phyloP scores from a whole-genome alignment of 2,888 invertebrate species.

The Lasioglossum oenotherae region DNA sequence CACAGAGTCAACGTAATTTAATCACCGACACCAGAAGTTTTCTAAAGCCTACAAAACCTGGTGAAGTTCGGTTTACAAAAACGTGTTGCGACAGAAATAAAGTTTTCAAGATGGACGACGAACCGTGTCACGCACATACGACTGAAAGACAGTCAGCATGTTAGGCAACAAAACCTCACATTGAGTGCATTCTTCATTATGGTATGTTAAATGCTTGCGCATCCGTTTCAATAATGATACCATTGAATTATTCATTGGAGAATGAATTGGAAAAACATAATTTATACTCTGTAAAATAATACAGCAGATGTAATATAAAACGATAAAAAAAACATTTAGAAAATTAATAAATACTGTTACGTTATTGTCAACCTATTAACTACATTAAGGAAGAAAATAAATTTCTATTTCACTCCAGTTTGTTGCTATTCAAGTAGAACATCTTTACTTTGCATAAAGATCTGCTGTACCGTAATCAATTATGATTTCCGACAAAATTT shows the following conservation, averaged over 20 bases:
- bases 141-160: not conserved
- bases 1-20: not conserved
- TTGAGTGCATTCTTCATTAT: not conserved
- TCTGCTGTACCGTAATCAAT: too few species aligned
- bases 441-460: too few species aligned
- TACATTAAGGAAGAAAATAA: too few species aligned
- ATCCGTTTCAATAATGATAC: not conserved
- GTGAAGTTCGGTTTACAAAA: not conserved
- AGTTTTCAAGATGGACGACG: not conserved
- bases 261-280: too few species aligned
- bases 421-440: too few species aligned
- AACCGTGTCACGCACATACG: not conserved
- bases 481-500: not conserved
- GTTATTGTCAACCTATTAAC: too few species aligned
- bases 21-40: too few species aligned
- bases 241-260: not conserved
- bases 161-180: not conserved
- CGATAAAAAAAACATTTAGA: too few species aligned
- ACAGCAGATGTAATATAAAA: too few species aligned
- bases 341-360: too few species aligned
- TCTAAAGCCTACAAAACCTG: not conserved
- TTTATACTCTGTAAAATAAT: too few species aligned
- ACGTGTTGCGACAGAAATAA: not conserved
- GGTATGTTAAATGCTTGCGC: conserved; percentile 1
- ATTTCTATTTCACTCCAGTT: too few species aligned